These are phyloP conservation scores for Alaudala cheleensis DNA, from an alignment of 2,113 vertebrate species.

Conservation along the genomic window DNA sequence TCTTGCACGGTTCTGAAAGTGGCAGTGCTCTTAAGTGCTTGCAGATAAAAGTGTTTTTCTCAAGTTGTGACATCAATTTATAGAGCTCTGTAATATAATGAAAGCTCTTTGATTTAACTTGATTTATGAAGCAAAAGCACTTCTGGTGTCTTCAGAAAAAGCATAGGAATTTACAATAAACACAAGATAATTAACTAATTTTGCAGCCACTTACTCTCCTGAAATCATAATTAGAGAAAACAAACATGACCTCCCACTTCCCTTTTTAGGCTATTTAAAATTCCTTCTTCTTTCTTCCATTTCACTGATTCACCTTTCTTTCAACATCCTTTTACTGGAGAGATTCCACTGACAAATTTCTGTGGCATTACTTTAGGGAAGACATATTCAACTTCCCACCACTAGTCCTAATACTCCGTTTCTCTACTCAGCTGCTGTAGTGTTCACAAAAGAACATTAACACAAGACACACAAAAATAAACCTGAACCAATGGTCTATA, in stretches of 20 bases:
- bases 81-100: conserved; percentile 28
- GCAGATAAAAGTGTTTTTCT: conserved; percentile 54
- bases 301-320: conserved; percentile 31
- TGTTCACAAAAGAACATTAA: background rate
- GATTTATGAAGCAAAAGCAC: conserved; percentile 50
- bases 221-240: conserved; percentile 44
- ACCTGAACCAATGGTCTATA: background rate
- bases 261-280: background rate
- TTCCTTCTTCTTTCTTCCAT: background rate
- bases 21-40: conserved; percentile 45
- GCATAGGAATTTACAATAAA: conserved; percentile 46
- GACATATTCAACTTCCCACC: background rate
- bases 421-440: background rate
- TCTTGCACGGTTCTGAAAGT: conserved; percentile 38
- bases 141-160: conserved; percentile 55
- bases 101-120: conserved; percentile 50
- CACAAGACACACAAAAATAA: background rate
- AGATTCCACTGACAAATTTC: background rate
- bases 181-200: conserved; percentile 54
- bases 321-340: background rate
- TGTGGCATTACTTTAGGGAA: background rate
- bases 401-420: background rate
- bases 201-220: conserved; percentile 41
- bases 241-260: conserved; percentile 23
- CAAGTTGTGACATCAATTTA: conserved; percentile 55